A percentile compares a stretch with the other conserved stretches of the same genome.
These are phyloP conservation scores for Cepaea nemoralis DNA, from an alignment of 1,140 invertebrate species.

Conservation along the genomic window DNA sequence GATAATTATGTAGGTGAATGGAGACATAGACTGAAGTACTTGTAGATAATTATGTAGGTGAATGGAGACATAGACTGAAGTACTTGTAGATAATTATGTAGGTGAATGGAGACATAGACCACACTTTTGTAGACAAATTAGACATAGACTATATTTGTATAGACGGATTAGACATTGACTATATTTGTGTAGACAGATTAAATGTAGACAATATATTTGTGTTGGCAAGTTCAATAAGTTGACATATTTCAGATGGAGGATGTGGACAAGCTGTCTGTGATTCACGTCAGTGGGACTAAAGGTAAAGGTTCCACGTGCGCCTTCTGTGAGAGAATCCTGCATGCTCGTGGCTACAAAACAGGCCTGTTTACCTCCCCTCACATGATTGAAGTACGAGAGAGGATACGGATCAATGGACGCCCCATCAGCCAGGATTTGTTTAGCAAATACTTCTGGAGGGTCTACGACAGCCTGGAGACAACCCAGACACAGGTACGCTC, in stretches of 20 bases:
- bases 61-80: too few species aligned
- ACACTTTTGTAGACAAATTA: too few species aligned
- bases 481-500: constrained; percentile 28
- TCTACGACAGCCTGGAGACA: constrained; percentile 79
- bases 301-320: constrained; percentile 94
- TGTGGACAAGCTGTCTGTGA: constrained; percentile 80
- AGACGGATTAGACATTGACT: too few species aligned
- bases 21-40: too few species aligned
- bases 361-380: constrained; percentile 97
- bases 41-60: too few species aligned
- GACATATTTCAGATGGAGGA: constrained; percentile 64
- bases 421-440: constrained; percentile 84
- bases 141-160: too few species aligned
- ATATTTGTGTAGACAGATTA: too few species aligned
- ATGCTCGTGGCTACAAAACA: constrained; percentile 86
- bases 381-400: constrained; percentile 89
- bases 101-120: too few species aligned
- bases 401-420: constrained; percentile 89
- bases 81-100: too few species aligned
- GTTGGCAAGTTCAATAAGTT: too few species aligned
- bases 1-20: too few species aligned
- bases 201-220: neutral
- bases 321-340: constrained; percentile 89
- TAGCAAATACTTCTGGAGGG: constrained; percentile 84
- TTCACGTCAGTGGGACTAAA: constrained; percentile 97